A percentile compares a stretch with the other conserved stretches of the same genome.
These are phyloP conservation scores for Teleogryllus occipitalis DNA, from an alignment of 1,140 invertebrate genomes.

Conservation along the genomic window DNA sequence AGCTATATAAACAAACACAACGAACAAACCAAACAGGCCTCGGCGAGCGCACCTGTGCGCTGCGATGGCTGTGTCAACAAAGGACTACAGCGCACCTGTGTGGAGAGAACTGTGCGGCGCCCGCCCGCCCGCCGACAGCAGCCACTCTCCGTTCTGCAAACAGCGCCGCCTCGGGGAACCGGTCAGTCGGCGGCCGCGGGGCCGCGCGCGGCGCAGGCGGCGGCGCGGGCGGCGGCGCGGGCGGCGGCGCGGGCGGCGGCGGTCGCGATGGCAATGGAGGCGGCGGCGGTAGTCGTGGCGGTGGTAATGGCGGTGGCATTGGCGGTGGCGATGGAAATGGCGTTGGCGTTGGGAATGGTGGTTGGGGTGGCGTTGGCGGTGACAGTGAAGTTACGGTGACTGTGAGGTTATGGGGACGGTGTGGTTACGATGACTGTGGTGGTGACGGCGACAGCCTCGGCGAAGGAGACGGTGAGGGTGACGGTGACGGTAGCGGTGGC, in stretches of 20 bases:
- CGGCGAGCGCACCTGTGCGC: not conserved
- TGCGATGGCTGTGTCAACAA: not conserved
- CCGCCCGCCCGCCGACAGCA: too few relatives aligned
- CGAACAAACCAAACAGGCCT: not conserved
- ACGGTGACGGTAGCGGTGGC: too few relatives aligned
- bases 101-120: not conserved
- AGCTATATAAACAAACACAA: slow-evolving; percentile 1
- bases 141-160: not conserved
- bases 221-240: too few relatives aligned
- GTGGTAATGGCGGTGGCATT: not conserved
- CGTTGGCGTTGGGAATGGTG: not conserved
- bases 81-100: not conserved
- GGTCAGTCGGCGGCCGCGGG: not conserved
- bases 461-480: too few relatives aligned
- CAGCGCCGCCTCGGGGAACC: not conserved
- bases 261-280: too few relatives aligned
- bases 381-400: too few relatives aligned
- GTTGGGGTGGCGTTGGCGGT: not conserved
- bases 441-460: too few relatives aligned
- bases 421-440: too few relatives aligned
- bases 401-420: too few relatives aligned
- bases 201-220: too few relatives aligned
- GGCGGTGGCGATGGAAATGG: not conserved
- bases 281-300: not conserved
- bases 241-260: too few relatives aligned